A percentile compares a stretch with the other conserved stretches of the same genome.
phyloP scores from a whole-genome alignment of 64 coral and sea anemone genomes.

The Exaiptasia diaphana region DNA sequence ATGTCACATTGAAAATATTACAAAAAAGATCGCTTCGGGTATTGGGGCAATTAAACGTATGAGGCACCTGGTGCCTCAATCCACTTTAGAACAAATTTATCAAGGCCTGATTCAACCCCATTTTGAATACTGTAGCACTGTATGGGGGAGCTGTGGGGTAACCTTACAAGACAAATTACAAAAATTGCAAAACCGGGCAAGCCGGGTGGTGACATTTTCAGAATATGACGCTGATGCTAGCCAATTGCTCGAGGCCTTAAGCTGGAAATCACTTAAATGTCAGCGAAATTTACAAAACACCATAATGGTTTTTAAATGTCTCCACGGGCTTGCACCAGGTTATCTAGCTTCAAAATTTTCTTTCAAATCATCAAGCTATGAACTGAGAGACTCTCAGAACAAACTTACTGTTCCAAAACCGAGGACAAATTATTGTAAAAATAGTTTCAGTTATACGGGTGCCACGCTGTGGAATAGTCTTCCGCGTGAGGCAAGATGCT shows the following conservation, averaged over 20 bases:
- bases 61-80: constrained; percentile 1
- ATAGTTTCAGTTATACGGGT: constrained; percentile 49
- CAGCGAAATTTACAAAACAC: constrained; percentile 10
- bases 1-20: not conserved
- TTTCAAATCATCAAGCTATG: too few species aligned
- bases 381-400: constrained; percentile 58
- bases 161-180: not conserved
- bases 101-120: constrained; percentile 26
- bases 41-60: constrained; percentile 24
- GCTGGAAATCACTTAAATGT: constrained; percentile 14
- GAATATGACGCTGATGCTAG: not conserved
- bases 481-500: constrained; percentile 22
- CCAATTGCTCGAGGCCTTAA: constrained; percentile 24
- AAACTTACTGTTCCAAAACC: constrained; percentile 61
- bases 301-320: constrained; percentile 18
- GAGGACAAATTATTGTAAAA: constrained; percentile 64
- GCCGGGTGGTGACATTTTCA: not conserved
- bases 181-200: constrained; percentile 13
- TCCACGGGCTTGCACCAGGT: constrained; percentile 3
- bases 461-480: constrained; percentile 56
- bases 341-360: too few species aligned
- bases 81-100: constrained; percentile 14
- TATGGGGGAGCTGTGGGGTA: not conserved
- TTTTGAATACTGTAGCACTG: constrained; percentile 3
- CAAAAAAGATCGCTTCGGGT: constrained; percentile 24